Base-by-base conservation (phyloP, 1,140 invertebrate species). In the Phymastichus coffea region DNA sequence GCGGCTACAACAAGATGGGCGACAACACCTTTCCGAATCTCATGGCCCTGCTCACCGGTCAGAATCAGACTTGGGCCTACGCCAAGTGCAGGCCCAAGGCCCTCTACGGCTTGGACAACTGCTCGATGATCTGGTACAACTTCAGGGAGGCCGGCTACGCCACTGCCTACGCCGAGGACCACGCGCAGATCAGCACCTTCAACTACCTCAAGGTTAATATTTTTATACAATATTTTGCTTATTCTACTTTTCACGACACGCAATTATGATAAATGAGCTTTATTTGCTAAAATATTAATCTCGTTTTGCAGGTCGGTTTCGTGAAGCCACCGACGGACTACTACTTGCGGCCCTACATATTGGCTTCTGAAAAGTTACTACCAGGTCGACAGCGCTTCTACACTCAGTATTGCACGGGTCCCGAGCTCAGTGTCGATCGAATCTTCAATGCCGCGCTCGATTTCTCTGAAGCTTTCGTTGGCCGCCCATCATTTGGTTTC, bases 21-120 rank as follows among this genome's bases (percentile, higher is more conserved):
- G 90, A 91, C 65, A 92, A 93, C 64, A 93, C 90, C 1, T 92
- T 89, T 70, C 89, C 90, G 0, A 94, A 94, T 73, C 69, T 94
- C 19, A 88, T 93, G 82, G 87, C 91, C 0, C 74, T 89, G 3
- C 74, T 93, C 20, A 88, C 86, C 2, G 91, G 91, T 2, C 80
- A 83, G 40, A 85, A 73, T 71, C 68, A 77, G 46, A 64, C 66
- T 12, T 76, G 78, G 60, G 75, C 82, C 14, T 72, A 80, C 57
- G 57, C 70, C 14, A 70, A 77, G 64, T 88, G 85, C 66, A 73
- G 76, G 52, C 82, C 85, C 3, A 76, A 70, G 51, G 69, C 68
- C 28, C 58, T 74, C 0, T 79, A 78, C 33, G 77, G 75, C 14
- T 66, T 88, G 59, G 82, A 85, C 47, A 68, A 80, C 33, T 94